Base-by-base conservation (phyloP, 2,888 invertebrate species). In the Synanthedon tipuliformis region DNA sequence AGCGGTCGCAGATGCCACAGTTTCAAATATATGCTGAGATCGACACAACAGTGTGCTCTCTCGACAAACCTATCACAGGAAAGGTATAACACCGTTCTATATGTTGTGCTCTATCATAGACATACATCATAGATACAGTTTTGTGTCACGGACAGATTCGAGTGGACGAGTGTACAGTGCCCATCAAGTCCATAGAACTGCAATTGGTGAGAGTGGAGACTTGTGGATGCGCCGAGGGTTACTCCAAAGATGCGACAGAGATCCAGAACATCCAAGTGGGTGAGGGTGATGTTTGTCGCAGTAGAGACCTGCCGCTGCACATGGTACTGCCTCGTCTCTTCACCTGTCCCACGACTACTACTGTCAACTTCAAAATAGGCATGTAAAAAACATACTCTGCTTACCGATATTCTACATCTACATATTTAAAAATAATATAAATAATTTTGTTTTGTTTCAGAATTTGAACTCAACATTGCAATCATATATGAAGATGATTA, bases 211-310 rank as follows among this genome's bases (percentile, higher is more conserved):
- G 98, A 53, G 95, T 98, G 2, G 98, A 99, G 81, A 98, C 97
- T 0, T 97, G 97, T 76, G 98, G 98, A 51, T 94, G 94, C 73
- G 93, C 94, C 0, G 96, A 96, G 76, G 98, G 97, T 12, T 96
- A 94, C 79, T 93, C 97, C 1, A 92, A 93, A 79, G 98, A 98
- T 81, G 97, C 97, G 15, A 98, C 98, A 8, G 98, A 99, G 90
- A 96, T 99, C 63, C 98, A 98, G 89, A 98, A 97, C 75, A 97
- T 99, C 73, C 98, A 99, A 89, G 93, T 98, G 57, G 97, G 95
- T 1, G 96, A 95, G 71, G 98, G 98, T 40, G 96, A 98, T 84
- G 92, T 96, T 52, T 89, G 92, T 52, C 91, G 94, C 55, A 92
- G 92, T 59, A 85, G 97, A 50, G 90, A 92, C 60, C 91, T 99